These are phyloP conservation scores for Dasypolia templi DNA, from an alignment of 2,888 invertebrate genomes.

Conservation along the genomic window DNA sequence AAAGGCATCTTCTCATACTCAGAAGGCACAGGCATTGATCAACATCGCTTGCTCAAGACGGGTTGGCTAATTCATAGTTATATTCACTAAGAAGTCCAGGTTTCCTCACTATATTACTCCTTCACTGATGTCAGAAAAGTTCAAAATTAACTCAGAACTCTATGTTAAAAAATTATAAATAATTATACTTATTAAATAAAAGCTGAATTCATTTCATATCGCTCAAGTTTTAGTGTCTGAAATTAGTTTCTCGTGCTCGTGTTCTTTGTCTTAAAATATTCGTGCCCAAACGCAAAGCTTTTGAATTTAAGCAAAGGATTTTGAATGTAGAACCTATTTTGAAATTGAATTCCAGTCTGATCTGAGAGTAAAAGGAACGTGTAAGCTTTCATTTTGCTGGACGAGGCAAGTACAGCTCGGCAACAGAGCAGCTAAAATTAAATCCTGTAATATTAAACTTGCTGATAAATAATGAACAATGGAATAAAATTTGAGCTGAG, in stretches of 20 bases:
- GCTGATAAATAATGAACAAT: not conserved
- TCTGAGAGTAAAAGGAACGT: slow-evolving; percentile 2
- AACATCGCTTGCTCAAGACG: no score
- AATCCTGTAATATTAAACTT: not conserved
- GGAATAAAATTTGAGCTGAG: not conserved
- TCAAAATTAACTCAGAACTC: no score
- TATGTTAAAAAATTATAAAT: no score
- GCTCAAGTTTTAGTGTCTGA: not conserved
- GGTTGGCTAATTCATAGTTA: no score
- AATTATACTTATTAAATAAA: no score
- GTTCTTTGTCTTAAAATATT: slow-evolving; percentile 7
- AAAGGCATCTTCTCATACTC: no score
- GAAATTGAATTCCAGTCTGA: slow-evolving; percentile 33
- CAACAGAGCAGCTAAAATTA: not conserved
- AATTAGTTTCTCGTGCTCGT: not conserved
- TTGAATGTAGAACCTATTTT: slow-evolving; percentile 8
- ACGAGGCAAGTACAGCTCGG: not conserved
- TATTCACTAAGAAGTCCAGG: no score
- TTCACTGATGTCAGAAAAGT: no score
- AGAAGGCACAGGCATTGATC: no score
- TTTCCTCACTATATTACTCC: no score
- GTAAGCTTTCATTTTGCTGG: not conserved
- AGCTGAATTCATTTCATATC: not conserved
- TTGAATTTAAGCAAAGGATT: slow-evolving; percentile 17
- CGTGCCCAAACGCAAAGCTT: not conserved